These are phyloP conservation scores for Plutomurus gul DNA, from an alignment of 1,140 invertebrate genomes.

Conservation along the genomic window DNA sequence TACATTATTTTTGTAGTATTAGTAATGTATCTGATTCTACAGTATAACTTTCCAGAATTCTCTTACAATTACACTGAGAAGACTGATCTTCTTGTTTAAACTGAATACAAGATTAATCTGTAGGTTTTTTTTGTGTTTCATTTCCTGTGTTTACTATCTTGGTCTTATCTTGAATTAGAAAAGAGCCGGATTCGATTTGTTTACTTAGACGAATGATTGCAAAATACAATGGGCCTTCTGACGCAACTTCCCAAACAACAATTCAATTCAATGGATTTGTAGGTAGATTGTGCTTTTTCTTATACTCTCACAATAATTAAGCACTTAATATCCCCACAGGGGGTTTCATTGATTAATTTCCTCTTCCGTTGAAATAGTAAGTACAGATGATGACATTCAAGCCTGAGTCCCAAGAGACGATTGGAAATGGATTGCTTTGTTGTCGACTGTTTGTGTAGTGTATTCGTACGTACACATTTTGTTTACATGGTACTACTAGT, in stretches of 20 bases:
- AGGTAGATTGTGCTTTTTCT: background rate
- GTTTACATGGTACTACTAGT: too few species aligned
- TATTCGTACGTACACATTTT: too few species aligned
- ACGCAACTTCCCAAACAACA: background rate
- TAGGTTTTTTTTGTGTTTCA: constrained; percentile 1
- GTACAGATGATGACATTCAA: too few species aligned
- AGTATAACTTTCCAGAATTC: too few species aligned
- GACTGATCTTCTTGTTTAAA: constrained; percentile 7
- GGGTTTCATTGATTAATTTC: background rate
- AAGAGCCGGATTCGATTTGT: constrained; percentile 19
- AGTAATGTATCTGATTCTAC: too few species aligned
- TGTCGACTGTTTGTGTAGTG: too few species aligned
- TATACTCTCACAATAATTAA: background rate
- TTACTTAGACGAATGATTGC: background rate
- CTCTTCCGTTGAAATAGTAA: background rate
- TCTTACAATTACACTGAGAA: too few species aligned
- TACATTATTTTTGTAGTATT: background rate
- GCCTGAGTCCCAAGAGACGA: too few species aligned
- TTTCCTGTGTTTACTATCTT: background rate
- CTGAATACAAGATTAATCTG: constrained; percentile 24
- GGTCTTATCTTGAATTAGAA: constrained; percentile 27
- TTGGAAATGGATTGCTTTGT: too few species aligned
- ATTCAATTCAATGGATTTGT: background rate
- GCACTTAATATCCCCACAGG: background rate
- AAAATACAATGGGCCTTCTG: constrained; percentile 7